phyloP scores from a whole-genome alignment of 1,140 invertebrate species.

The Grapholita molesta region DNA sequence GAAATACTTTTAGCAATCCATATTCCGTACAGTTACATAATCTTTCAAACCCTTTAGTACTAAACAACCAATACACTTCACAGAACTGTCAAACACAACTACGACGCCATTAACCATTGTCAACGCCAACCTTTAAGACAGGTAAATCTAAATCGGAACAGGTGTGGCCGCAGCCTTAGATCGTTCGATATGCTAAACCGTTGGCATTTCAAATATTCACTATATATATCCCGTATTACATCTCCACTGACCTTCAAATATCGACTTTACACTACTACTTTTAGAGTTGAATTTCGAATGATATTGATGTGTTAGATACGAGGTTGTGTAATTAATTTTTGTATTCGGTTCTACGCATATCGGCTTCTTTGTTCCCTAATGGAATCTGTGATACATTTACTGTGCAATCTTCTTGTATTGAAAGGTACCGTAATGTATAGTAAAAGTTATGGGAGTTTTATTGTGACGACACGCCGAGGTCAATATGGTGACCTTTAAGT shows the following conservation, averaged over 20 bases:
- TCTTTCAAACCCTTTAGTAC: background rate
- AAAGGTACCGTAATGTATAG: background rate
- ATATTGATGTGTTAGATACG: background rate
- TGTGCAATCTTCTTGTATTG: slow-evolving; percentile 10
- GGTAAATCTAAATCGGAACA: slow-evolving; percentile 1
- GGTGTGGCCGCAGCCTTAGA: slow-evolving; percentile 43
- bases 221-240: background rate
- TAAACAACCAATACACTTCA: background rate
- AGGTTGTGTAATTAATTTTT: background rate
- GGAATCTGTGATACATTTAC: slow-evolving; percentile 15
- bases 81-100: background rate
- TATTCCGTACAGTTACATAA: background rate
- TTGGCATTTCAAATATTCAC: slow-evolving; percentile 52
- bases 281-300: background rate
- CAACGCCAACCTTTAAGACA: background rate
- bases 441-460: slow-evolving; percentile 1
- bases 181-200: slow-evolving; percentile 59
- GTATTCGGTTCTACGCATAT: background rate
- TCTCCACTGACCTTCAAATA: background rate
- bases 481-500: background rate
- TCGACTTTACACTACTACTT: background rate
- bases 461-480: background rate
- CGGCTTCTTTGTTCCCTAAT: slow-evolving; percentile 11
- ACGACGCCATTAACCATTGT: background rate
- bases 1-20: background rate